Percentiles rank a stretch among this genome's conserved stretches.
Conservation (phyloP, 1,140 invertebrate species). For the Polyergus mexicanus region DNA sequence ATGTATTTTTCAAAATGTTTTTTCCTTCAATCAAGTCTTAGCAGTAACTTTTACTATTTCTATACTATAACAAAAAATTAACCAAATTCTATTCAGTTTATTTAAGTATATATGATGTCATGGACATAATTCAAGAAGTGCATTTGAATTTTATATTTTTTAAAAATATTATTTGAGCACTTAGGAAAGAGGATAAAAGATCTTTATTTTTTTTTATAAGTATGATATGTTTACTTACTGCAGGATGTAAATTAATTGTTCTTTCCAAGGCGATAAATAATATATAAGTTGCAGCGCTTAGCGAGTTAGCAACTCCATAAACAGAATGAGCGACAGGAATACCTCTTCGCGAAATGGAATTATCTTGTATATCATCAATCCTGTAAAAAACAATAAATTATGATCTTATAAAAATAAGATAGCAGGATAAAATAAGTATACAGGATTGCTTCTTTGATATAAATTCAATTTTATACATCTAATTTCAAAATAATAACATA, state of each 20-base stretch:
- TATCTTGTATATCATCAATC: slow-evolving; percentile 99
- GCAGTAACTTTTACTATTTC: slow-evolving; percentile 97
- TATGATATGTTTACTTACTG: slow-evolving; percentile 86
- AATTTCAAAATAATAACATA: no score
- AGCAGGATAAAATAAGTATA: no score
- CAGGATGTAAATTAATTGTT: slow-evolving; percentile 92
- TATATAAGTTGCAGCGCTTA: slow-evolving; percentile 98
- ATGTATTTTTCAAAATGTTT: slow-evolving; percentile 50
- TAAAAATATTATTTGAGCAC: no score
- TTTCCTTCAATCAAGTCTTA: slow-evolving; percentile 99
- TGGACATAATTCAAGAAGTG: slow-evolving; percentile 2
- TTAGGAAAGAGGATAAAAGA: no score
- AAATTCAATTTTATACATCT: background rate
- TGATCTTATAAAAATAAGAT: background rate
- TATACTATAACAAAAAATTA: slow-evolving; percentile 90
- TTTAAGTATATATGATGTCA: slow-evolving; percentile 2
- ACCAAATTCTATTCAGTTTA: background rate
- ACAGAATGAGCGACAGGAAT: slow-evolving; percentile 98
- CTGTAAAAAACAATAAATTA: slow-evolving; percentile 87
- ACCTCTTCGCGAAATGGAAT: slow-evolving; percentile 96
- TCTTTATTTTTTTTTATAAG: no score
- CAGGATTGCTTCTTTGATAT: background rate
- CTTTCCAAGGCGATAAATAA: slow-evolving; percentile 96
- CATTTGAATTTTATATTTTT: background rate
- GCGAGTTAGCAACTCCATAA: slow-evolving; percentile 97